These are phyloP conservation scores for Betta splendens DNA, from an alignment of 2,797 vertebrate genomes.

Conservation along the genomic window DNA sequence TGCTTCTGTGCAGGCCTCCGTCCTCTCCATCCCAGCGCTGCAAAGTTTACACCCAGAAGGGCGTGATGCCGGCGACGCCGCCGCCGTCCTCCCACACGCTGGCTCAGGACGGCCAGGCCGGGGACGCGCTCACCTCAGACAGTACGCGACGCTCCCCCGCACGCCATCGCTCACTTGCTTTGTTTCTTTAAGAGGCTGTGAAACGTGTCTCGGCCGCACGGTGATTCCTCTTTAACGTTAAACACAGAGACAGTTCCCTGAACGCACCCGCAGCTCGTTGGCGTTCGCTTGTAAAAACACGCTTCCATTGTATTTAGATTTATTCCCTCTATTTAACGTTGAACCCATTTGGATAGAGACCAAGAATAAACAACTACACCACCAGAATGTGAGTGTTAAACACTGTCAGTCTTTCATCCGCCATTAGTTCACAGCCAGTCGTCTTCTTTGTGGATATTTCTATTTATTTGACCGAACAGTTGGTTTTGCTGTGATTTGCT, in stretches of 20 bases:
- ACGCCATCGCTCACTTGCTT: constrained; percentile 6
- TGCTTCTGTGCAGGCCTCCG: constrained; percentile 78
- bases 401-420: background rate
- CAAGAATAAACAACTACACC: background rate
- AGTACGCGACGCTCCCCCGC: too few relatives aligned
- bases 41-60: constrained; percentile 95
- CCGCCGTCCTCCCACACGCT: constrained; percentile 81
- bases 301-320: background rate
- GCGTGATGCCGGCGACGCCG: constrained; percentile 87
- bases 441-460: background rate
- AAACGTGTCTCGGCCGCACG: background rate
- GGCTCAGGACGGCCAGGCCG: constrained; percentile 78
- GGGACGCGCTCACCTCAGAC: constrained; percentile 69
- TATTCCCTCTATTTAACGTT: background rate
- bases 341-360: background rate
- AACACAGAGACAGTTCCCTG: background rate
- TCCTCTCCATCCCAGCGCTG: constrained; percentile 95
- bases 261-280: background rate
- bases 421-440: background rate
- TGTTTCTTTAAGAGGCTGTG: too few relatives aligned
- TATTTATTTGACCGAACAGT: too few relatives aligned
- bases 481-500: background rate
- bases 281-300: background rate
- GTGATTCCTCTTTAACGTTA: background rate
- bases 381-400: background rate